Evolutionary conservation across 2,797 vertebrate genomes (phyloP).

Genomic region (Todus mexicanus): DNA sequence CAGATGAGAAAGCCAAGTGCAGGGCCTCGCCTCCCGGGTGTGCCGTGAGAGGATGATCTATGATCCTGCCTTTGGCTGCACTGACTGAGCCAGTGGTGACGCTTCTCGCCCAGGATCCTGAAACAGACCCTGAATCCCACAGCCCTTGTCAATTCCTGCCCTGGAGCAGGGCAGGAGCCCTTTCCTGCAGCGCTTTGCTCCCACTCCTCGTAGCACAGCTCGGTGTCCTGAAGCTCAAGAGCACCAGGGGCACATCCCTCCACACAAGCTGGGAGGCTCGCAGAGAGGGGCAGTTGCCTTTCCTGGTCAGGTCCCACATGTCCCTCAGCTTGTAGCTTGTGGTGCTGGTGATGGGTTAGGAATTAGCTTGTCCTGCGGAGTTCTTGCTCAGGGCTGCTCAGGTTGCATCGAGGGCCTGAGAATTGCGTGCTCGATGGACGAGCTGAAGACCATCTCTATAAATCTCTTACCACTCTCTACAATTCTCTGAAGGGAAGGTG

Average conservation of each 20-base stretch:
- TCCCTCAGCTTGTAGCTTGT: too few species aligned
- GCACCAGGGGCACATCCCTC: background rate
- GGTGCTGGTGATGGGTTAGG: background rate
- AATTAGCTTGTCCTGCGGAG: background rate
- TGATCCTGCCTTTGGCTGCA: background rate
- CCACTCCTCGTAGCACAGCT: too few species aligned
- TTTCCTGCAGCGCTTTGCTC: background rate
- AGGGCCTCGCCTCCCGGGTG: background rate
- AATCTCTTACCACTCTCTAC: too few species aligned
- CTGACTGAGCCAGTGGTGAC: background rate
- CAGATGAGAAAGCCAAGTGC: background rate
- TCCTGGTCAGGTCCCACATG: background rate
- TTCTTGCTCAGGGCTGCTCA: background rate
- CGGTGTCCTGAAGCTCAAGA: background rate
- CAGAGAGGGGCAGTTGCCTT: background rate
- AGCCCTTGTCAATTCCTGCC: background rate
- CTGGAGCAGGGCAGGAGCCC: background rate
- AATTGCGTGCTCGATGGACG: background rate
- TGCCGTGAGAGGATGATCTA: background rate
- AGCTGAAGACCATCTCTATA: rapidly evolving
- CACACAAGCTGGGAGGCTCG: background rate
- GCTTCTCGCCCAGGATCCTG: background rate
- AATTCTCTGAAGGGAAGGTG: too few species aligned
- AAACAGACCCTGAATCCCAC: background rate
- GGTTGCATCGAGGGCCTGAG: background rate